Conservation (phyloP, 2,888 invertebrate genomes). For the Rhimphoctona megacephalus region DNA sequence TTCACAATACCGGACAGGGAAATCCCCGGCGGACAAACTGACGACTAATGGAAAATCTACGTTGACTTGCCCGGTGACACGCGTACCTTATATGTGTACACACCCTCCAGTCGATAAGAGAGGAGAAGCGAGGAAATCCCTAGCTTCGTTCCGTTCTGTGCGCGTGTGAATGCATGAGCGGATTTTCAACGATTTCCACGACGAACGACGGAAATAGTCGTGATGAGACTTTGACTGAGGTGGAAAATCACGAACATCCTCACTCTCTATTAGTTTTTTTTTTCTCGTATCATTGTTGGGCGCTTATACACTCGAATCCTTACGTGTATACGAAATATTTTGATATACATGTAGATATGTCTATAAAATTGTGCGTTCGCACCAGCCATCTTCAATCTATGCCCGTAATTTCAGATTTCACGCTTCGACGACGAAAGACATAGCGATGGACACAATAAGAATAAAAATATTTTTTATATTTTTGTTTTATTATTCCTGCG, state of each 20-base stretch:
- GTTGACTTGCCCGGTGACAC: conserved; percentile 50
- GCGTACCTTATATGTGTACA: conserved; percentile 29
- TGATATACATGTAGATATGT: neutral
- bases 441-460: conserved; percentile 56
- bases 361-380: conserved; percentile 10
- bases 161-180: neutral
- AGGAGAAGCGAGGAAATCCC: neutral
- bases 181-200: conserved; percentile 47
- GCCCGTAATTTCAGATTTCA: conserved; percentile 53
- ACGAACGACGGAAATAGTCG: conserved; percentile 25
- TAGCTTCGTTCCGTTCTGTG: neutral
- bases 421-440: conserved; percentile 62
- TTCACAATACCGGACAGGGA: conserved; percentile 45
- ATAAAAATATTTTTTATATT: neutral
- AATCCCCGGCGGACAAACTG: conserved; percentile 53
- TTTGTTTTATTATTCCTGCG: no score
- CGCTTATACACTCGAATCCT: neutral
- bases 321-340: neutral
- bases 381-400: conserved; percentile 39
- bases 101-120: conserved; percentile 12
- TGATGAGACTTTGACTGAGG: conserved; percentile 28
- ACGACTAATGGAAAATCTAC: conserved; percentile 66
- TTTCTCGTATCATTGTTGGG: neutral
- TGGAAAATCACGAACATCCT: conserved; percentile 42
- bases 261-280: neutral